A percentile compares a stretch with the other conserved stretches of the same genome.
Conservation (phyloP, 2,113 vertebrate genomes). For the Terrapene triunguis region DNA sequence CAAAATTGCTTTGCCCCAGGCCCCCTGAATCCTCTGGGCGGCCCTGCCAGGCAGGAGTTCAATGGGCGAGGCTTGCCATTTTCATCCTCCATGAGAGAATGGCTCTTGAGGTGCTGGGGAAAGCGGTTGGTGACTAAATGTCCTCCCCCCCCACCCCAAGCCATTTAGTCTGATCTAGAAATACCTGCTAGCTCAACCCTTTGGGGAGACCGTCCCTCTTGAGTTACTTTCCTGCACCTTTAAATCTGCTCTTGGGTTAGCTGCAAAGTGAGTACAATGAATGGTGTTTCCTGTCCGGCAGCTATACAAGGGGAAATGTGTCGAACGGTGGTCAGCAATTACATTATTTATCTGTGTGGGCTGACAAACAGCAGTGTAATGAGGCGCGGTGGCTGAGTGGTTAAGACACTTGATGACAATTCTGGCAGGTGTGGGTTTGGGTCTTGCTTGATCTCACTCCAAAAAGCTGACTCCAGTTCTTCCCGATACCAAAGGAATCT, state of each 20-base stretch:
- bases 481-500: neutral
- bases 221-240: neutral
- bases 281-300: neutral
- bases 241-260: neutral
- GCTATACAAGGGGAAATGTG: neutral
- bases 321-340: neutral
- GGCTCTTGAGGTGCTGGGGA: neutral
- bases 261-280: neutral
- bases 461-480: neutral
- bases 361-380: neutral
- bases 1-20: too few relatives aligned
- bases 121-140: rapidly evolving
- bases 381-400: neutral
- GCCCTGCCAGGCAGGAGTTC: neutral
- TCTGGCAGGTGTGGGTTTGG: neutral
- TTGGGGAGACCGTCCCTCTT: neutral
- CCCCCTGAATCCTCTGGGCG: too few relatives aligned
- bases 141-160: neutral
- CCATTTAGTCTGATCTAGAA: rapidly evolving
- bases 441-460: neutral
- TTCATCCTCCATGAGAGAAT: neutral
- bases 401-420: neutral
- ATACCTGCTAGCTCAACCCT: neutral
- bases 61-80: neutral
- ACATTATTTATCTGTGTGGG: neutral